Base-by-base conservation (phyloP, 1,140 invertebrate genomes). In the Neomicropteryx cornuta region DNA sequence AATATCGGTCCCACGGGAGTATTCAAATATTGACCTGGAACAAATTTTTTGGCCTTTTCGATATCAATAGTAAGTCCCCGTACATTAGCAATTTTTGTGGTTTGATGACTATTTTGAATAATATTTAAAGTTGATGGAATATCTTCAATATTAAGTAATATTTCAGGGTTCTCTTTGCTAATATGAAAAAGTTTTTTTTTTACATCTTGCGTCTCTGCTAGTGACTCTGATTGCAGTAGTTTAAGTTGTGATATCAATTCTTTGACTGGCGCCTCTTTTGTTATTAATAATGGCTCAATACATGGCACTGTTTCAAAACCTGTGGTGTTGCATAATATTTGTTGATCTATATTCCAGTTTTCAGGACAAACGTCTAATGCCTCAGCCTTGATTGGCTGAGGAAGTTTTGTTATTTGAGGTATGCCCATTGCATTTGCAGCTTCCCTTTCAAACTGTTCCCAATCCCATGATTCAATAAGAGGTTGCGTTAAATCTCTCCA, bases 1-100 rank as follows among this genome's bases (percentile, higher is more conserved):
- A 84, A 86, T 19, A 79, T 53, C 33, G 72, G 65, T 3, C 81
- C 81, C 36, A 69, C 66, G 33, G 78, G 74, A 1, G 79, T 82
- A 23, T 76, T 68, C n/a, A 83, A 57, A 34, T 77, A 75, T 66
- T 81, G 78, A 2, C 81, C 81, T 17, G 72, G 67, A 20, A 83
- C 52, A 51, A 83, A 81, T 48, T 71, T 72, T 42, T 76, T 72
- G 11, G 72, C 72, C 42, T 72, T 71, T 22, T 75, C 68, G 39
- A 83, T 72, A 45, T 78, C 73, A 18, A 84, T 52, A 29, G 73
- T 73, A 2, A 81, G 55, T 29, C 77, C 76, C 19, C 76, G 70
- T 20, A 82, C 64, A 47, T 75, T 75, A 29, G 73, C 67, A 11
- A 74, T 44, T 52, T 73, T 71, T 24, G 65, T 52, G 35, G 69